Conservation (phyloP, 2,113 vertebrate genomes). For the Cyphomyrus discorhynchus region DNA sequence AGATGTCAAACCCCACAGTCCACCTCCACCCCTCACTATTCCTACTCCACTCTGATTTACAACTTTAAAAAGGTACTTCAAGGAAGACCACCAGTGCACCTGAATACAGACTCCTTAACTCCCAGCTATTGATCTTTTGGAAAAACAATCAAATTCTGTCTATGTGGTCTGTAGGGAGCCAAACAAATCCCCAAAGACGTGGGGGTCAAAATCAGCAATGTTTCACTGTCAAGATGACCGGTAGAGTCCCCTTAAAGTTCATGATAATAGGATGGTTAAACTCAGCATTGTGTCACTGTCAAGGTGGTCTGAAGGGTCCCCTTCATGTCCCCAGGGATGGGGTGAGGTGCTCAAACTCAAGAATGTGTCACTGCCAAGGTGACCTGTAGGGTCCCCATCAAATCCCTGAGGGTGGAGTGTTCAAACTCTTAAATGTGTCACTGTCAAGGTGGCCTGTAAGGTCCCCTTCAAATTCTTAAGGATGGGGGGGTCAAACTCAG, state of each 20-base stretch:
- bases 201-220: background rate
- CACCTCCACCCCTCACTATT: background rate
- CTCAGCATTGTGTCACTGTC: background rate
- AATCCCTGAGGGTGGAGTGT: background rate
- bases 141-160: background rate
- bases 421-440: background rate
- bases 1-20: background rate
- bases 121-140: background rate
- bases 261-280: background rate
- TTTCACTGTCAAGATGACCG: background rate
- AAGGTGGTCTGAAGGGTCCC: background rate
- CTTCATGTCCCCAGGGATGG: background rate
- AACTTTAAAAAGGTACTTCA: background rate
- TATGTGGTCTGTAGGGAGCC: background rate
- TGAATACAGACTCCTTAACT: background rate
- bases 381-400: background rate
- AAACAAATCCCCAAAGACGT: background rate
- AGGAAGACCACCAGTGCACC: background rate
- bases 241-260: background rate
- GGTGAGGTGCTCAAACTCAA: background rate
- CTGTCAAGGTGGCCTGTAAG: background rate
- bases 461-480: background rate
- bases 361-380: background rate
- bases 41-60: background rate
- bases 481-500: background rate